These are phyloP conservation scores for Vanacampus margaritifer DNA, from an alignment of 2,113 vertebrate genomes.

Conservation along the genomic window DNA sequence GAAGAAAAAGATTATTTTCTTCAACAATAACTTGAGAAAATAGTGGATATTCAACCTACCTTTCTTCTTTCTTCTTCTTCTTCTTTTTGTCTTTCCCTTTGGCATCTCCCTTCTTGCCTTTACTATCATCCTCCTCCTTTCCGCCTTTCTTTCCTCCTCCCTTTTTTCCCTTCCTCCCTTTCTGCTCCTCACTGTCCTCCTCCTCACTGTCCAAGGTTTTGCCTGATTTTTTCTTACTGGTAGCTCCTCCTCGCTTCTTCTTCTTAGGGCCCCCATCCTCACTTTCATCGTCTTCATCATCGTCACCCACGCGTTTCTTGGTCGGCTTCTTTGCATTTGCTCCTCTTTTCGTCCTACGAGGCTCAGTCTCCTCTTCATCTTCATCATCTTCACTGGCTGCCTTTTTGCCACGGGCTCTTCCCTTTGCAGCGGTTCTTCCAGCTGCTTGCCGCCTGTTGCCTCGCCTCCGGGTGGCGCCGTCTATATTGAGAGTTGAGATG, in stretches of 20 bases:
- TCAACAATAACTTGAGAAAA: too few species aligned
- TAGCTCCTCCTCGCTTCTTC: slow-evolving; percentile 51
- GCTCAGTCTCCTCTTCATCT: slow-evolving; percentile 67
- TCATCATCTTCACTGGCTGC: slow-evolving; percentile 54
- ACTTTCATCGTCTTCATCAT: slow-evolving; percentile 61
- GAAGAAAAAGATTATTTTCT: too few species aligned
- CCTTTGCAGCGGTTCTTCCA: slow-evolving; percentile 48
- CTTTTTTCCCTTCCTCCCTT: slow-evolving; percentile 53
- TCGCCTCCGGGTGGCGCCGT: slow-evolving; percentile 40
- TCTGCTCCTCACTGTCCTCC: slow-evolving; percentile 51
- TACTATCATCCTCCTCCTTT: slow-evolving; percentile 58
- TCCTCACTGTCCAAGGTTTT: slow-evolving; percentile 52
- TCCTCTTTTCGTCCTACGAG: slow-evolving; percentile 53
- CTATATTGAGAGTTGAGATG: slow-evolving; percentile 33
- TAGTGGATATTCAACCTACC: slow-evolving; percentile 41
- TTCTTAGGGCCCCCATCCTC: slow-evolving; percentile 53
- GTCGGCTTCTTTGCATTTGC: slow-evolving; percentile 58
- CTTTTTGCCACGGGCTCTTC: slow-evolving; percentile 55
- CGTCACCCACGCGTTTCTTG: slow-evolving; percentile 38
- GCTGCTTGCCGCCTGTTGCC: slow-evolving; percentile 52
- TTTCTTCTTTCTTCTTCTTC: slow-evolving; percentile 70
- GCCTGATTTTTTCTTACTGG: slow-evolving; percentile 50
- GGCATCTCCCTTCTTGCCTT: slow-evolving; percentile 50
- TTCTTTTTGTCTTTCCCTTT: slow-evolving; percentile 68
- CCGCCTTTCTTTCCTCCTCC: slow-evolving; percentile 61